Evolutionary conservation across 2,113 vertebrate genomes (phyloP).

Genomic region (Pomatostomus ruficeps): DNA sequence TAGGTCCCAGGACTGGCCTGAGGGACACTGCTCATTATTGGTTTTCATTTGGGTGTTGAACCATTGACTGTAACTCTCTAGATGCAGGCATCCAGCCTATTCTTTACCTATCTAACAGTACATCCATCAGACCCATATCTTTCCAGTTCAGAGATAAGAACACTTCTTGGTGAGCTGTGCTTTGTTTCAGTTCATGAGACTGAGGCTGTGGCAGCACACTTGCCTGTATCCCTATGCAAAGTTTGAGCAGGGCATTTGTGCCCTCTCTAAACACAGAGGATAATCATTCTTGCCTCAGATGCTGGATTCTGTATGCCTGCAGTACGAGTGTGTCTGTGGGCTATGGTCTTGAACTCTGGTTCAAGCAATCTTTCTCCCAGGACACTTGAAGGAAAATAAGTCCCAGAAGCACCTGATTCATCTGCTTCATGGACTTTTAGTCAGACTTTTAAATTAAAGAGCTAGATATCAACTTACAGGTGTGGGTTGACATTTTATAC

Average conservation of each 20-base stretch:
- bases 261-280: not conserved
- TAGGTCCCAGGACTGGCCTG: not conserved
- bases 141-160: not conserved
- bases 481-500: constrained; percentile 22
- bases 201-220: not conserved
- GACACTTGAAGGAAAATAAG: not conserved
- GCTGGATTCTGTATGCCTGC: not conserved
- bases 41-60: not conserved
- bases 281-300: not conserved
- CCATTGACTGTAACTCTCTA: not conserved
- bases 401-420: not conserved
- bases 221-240: not conserved
- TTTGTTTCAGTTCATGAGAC: not conserved
- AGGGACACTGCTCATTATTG: not conserved
- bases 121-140: rapidly evolving
- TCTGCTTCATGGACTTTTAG: constrained; percentile 18
- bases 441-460: constrained; percentile 39
- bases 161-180: not conserved
- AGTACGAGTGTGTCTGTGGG: not conserved
- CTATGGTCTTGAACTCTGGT: not conserved
- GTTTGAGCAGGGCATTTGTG: not conserved
- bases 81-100: not conserved
- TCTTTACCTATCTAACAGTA: not conserved
- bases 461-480: constrained; percentile 26
- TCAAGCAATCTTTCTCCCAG: not conserved